phyloP scores from a whole-genome alignment of 2,797 vertebrate species.

The Cynopterus sphinx region DNA sequence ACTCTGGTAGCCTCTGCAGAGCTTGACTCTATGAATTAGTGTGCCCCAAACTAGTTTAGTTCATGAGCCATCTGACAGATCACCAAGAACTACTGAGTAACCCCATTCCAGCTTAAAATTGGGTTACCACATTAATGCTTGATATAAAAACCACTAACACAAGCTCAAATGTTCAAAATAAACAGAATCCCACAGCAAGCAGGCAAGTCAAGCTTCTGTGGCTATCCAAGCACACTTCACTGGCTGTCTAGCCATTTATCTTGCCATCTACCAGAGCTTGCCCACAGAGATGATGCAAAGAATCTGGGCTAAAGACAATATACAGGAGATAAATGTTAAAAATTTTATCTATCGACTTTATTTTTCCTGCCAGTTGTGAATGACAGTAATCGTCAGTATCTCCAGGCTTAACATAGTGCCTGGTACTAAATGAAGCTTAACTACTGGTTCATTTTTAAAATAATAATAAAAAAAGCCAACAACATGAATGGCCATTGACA shows the following conservation, averaged over 20 bases:
- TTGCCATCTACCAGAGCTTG: not conserved
- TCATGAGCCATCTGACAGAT: not conserved
- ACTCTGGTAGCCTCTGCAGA: not conserved
- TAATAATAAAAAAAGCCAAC: not conserved
- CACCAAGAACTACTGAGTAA: not conserved
- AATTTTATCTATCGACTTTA: not conserved
- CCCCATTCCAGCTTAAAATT: not conserved
- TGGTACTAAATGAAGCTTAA: not conserved
- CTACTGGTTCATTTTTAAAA: not conserved
- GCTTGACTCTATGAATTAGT: not conserved
- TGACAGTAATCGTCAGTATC: not conserved
- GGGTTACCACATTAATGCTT: not conserved
- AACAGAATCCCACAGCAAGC: not conserved
- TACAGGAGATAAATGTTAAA: not conserved
- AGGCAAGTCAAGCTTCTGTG: not conserved
- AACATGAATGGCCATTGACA: not conserved
- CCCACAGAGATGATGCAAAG: not conserved
- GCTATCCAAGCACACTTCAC: rapidly evolving
- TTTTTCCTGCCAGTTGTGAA: not conserved
- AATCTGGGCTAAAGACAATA: not conserved
- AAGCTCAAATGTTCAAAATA: not conserved
- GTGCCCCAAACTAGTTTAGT: not conserved
- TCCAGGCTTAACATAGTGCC: not conserved
- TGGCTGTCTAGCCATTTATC: not conserved
- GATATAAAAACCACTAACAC: not conserved